A percentile compares a stretch with the other conserved stretches of the same genome.
Evolutionary conservation across 37 sponge, comb jelly and placozoan species (phyloP).

Genomic region (Eunapius fragilis): DNA sequence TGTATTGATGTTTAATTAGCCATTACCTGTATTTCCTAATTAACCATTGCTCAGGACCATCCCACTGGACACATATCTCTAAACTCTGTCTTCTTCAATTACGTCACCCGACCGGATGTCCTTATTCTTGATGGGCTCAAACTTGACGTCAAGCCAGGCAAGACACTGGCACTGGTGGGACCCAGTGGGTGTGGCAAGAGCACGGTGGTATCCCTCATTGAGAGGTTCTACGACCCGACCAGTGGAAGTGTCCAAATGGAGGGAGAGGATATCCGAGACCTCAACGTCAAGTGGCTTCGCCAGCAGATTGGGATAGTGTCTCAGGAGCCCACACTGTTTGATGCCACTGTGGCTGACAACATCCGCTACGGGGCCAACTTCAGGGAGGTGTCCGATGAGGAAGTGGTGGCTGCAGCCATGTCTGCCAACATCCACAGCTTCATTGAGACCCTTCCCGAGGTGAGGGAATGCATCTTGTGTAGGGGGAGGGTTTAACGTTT

Average conservation of each 20-base stretch:
- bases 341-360: conserved; percentile 91
- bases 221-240: conserved; percentile 92
- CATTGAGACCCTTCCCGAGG: conserved; percentile 88
- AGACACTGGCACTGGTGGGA: conserved; percentile 98
- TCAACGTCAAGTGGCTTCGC: conserved; percentile 90
- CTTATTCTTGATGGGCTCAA: conserved; percentile 81
- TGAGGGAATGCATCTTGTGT: conserved; percentile 17
- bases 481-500: not conserved
- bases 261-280: conserved; percentile 56
- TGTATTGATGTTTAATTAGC: too few relatives aligned
- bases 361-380: conserved; percentile 95
- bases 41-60: conserved; percentile 14
- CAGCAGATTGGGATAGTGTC: conserved; percentile 91
- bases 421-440: conserved; percentile 97
- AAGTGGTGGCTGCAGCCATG: conserved; percentile 89
- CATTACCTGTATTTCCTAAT: too few relatives aligned
- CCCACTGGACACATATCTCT: conserved; percentile 64
- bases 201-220: conserved; percentile 93
- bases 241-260: conserved; percentile 71
- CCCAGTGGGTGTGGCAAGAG: conserved; percentile 99
- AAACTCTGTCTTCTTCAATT: conserved; percentile 81
- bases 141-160: conserved; percentile 77
- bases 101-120: conserved; percentile 86
- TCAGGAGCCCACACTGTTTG: conserved; percentile 96
- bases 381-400: conserved; percentile 85